phyloP scores from a whole-genome alignment of 2,797 vertebrate species.

The Ceryle rudis region DNA sequence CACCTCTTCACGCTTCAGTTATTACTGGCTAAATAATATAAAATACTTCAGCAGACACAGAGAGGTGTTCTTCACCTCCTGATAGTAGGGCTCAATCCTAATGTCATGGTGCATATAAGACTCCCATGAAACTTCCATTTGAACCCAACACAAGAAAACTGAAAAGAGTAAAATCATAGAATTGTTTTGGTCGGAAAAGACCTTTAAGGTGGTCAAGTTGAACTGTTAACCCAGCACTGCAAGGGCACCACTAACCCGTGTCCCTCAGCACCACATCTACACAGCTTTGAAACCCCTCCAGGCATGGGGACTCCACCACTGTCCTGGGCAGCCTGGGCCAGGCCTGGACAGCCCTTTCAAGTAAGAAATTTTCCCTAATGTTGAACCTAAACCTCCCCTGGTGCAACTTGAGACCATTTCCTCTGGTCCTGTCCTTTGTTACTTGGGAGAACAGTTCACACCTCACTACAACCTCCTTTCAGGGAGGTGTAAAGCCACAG shows the following conservation, averaged over 20 bases:
- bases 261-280: neutral
- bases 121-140: neutral
- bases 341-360: too few species aligned
- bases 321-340: neutral
- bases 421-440: neutral
- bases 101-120: neutral
- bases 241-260: neutral
- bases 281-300: neutral
- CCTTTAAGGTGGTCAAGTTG: rapidly evolving
- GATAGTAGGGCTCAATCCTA: neutral
- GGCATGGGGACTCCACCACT: neutral
- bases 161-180: neutral
- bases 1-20: neutral
- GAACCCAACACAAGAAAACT: neutral
- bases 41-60: neutral
- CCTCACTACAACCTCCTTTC: neutral
- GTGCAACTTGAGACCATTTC: rapidly evolving
- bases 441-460: rapidly evolving
- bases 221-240: neutral
- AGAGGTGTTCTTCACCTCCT: neutral
- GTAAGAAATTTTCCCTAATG: too few species aligned
- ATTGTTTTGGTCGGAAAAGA: neutral
- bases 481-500: neutral
- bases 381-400: neutral
- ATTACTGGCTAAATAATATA: neutral